phyloP scores from a whole-genome alignment of 2,888 invertebrate species.

The Embidobia sp. region DNA sequence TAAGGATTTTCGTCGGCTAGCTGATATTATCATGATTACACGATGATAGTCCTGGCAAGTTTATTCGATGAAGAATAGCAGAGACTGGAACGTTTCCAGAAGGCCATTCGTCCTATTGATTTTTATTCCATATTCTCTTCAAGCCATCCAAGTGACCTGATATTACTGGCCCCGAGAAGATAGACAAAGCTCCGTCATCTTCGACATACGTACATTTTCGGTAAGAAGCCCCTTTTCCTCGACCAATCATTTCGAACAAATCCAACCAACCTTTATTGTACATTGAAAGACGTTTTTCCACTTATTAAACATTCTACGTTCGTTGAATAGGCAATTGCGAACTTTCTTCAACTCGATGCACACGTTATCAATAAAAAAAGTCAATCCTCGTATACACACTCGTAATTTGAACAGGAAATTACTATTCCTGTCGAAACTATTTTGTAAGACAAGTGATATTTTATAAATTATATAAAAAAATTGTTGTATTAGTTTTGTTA shows the following conservation, averaged over 20 bases:
- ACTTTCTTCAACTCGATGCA: slow-evolving; percentile 11
- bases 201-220: slow-evolving; percentile 39
- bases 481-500: too few species aligned
- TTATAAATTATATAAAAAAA: too few species aligned
- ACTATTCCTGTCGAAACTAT: too few species aligned
- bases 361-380: neutral
- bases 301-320: slow-evolving; percentile 41
- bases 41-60: slow-evolving; percentile 19
- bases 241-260: slow-evolving; percentile 7
- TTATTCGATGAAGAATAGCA: slow-evolving; percentile 53
- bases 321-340: slow-evolving; percentile 26
- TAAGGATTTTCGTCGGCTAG: slow-evolving; percentile 3
- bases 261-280: slow-evolving; percentile 4
- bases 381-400: too few species aligned
- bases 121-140: slow-evolving; percentile 73
- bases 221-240: slow-evolving; percentile 21
- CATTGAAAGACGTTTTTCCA: slow-evolving; percentile 34
- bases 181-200: slow-evolving; percentile 47
- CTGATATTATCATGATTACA: slow-evolving; percentile 31
- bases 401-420: too few species aligned
- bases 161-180: slow-evolving; percentile 56
- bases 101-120: slow-evolving; percentile 74
- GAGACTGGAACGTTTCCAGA: slow-evolving; percentile 73
- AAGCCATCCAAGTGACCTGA: slow-evolving; percentile 67
- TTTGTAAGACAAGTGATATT: too few species aligned